Conservation (phyloP, 2,113 vertebrate species). For the Xiphorhynchus elegans region DNA sequence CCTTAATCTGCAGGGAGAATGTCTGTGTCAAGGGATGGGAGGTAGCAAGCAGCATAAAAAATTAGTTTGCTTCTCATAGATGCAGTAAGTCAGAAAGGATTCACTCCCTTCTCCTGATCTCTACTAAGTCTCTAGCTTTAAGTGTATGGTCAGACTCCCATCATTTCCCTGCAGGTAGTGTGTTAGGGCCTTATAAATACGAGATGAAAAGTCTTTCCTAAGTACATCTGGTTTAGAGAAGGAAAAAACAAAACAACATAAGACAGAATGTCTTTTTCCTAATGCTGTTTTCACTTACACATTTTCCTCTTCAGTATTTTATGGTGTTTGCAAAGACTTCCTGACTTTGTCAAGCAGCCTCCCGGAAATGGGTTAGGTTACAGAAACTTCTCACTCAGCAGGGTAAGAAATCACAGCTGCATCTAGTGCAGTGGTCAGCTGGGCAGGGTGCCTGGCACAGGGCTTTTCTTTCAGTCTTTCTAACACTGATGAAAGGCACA, state of each 20-base stretch:
- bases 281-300: not conserved
- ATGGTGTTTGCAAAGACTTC: not conserved
- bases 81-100: not conserved
- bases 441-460: not conserved
- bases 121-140: not conserved
- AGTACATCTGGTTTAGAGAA: not conserved
- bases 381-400: not conserved
- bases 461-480: not conserved
- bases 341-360: not conserved
- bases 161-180: not conserved
- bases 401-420: not conserved
- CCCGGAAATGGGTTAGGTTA: not conserved
- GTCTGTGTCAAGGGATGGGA: not conserved
- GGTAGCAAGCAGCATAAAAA: not conserved
- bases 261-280: not conserved
- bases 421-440: not conserved
- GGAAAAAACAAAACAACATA: not conserved
- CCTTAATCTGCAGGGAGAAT: not conserved
- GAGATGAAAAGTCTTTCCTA: not conserved
- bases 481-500: not conserved
- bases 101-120: not conserved
- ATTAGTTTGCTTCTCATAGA: not conserved
- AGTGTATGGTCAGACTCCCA: not conserved
- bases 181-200: not conserved
- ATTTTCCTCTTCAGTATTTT: not conserved